Evolutionary conservation across 2,113 vertebrate species (phyloP).

Genomic region (Atherinomorus stipes): DNA sequence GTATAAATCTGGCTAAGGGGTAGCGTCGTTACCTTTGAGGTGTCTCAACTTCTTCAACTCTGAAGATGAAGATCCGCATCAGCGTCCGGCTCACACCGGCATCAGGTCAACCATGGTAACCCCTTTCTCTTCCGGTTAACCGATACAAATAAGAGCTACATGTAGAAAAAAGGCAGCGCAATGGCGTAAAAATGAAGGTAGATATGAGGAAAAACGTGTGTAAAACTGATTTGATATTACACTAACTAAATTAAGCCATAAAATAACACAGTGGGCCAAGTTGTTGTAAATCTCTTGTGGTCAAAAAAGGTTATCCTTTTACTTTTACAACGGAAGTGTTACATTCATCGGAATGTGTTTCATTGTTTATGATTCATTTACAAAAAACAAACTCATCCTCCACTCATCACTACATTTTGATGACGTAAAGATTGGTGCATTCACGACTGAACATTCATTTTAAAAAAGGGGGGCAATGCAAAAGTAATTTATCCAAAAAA

Average conservation of each 20-base stretch:
- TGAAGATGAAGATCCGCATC: constrained; percentile 44
- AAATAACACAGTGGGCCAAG: no score
- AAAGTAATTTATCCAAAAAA: no score
- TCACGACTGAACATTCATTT: not conserved
- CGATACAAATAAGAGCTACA: constrained; percentile 26
- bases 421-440: not conserved
- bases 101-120: not conserved
- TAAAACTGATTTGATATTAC: not conserved
- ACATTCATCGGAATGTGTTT: not conserved
- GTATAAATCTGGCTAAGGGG: not conserved
- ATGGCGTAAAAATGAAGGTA: not conserved
- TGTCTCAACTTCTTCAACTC: constrained; percentile 30
- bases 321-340: not conserved
- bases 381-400: no score
- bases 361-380: no score
- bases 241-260: no score
- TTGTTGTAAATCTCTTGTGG: not conserved
- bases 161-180: no score
- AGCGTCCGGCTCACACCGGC: constrained; percentile 57
- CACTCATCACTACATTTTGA: not conserved
- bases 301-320: not conserved
- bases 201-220: not conserved
- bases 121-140: constrained; percentile 6
- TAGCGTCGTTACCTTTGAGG: constrained; percentile 14
- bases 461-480: no score